A percentile compares a stretch with the other conserved stretches of the same genome.
Conservation (phyloP, 2,113 vertebrate genomes). For the Gallinago paraguaiae region DNA sequence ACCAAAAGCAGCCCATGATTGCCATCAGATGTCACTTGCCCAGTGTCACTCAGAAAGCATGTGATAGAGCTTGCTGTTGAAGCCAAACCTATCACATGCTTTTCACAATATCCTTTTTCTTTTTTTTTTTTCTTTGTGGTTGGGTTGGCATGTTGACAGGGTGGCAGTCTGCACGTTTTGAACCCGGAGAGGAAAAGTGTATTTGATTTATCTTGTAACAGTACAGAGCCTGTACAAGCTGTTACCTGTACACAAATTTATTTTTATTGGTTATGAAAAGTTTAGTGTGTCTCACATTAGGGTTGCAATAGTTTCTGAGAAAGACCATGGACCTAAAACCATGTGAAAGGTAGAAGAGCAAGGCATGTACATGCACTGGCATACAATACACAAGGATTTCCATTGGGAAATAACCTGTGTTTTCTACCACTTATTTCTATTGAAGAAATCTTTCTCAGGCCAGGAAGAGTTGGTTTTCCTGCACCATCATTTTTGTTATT, state of each 20-base stretch:
- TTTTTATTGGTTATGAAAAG: not conserved
- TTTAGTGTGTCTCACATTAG: not conserved
- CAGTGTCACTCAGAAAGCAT: not conserved
- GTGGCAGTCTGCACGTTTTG: not conserved
- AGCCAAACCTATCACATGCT: not conserved
- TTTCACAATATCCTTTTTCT: not conserved
- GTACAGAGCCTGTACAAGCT: not conserved
- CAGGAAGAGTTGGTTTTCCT: not conserved
- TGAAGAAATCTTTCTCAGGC: not conserved
- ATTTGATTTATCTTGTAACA: not conserved
- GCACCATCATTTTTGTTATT: not conserved
- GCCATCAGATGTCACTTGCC: not conserved
- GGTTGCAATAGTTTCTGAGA: not conserved
- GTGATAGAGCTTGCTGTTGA: not conserved
- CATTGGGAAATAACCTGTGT: not conserved
- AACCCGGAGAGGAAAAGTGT: not conserved
- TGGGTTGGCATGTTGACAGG: not conserved
- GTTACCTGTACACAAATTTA: not conserved
- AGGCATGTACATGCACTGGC: not conserved
- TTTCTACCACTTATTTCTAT: not conserved
- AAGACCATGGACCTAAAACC: not conserved
- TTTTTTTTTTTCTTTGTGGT: not conserved
- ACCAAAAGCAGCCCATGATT: rapidly evolving
- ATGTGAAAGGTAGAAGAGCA: not conserved
- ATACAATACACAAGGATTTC: not conserved